A percentile compares a stretch with the other conserved stretches of the same genome.
Conservation (phyloP, 2,113 vertebrate genomes). For the Plectropomus leopardus region DNA sequence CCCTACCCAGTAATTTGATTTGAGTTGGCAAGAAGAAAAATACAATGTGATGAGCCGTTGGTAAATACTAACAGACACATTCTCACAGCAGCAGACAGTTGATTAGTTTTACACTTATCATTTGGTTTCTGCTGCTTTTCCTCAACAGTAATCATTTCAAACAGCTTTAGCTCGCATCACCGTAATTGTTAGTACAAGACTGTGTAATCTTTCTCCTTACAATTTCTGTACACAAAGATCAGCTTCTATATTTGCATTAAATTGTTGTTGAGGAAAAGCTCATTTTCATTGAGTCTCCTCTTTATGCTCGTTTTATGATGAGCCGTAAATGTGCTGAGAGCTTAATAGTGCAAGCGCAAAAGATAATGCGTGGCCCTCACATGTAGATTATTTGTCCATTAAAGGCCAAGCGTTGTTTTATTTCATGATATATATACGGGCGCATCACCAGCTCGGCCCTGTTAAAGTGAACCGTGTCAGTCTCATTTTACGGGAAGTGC, state of each 20-base stretch:
- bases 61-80: background rate
- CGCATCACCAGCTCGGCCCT: background rate
- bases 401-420: conserved; percentile 15
- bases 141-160: background rate
- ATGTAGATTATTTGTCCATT: conserved; percentile 33
- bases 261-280: conserved; percentile 53
- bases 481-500: conserved; percentile 25
- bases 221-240: conserved; percentile 25
- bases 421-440: conserved; percentile 7
- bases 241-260: conserved; percentile 73
- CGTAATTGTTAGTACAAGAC: background rate
- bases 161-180: background rate
- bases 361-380: conserved; percentile 2
- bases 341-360: background rate
- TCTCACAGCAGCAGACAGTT: background rate
- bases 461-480: conserved; percentile 16
- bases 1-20: background rate
- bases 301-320: conserved; percentile 17
- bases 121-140: conserved; percentile 14
- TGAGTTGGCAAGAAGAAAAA: background rate
- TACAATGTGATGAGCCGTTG: background rate
- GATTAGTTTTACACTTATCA: background rate
- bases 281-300: conserved; percentile 1
- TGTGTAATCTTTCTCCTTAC: background rate
- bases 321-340: conserved; percentile 8